Base-by-base conservation (phyloP, 1,140 invertebrate species). In the Watersipora subatra region DNA sequence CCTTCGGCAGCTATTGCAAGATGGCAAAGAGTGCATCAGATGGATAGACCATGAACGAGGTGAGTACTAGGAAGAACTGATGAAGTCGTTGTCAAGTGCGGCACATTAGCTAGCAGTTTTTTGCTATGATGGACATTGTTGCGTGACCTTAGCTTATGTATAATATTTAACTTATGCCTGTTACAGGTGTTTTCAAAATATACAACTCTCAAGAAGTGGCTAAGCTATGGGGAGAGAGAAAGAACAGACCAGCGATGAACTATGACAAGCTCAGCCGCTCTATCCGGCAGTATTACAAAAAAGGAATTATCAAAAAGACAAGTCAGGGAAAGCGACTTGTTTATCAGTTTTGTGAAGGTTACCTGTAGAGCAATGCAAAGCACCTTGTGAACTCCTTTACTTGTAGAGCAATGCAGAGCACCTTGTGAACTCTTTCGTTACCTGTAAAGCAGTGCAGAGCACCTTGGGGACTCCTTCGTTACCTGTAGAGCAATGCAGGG, bases 291-390 rank as follows among this genome's bases (percentile, higher is more conserved):
- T 99, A 99, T 82, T 99, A 99, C 85, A 97, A 98, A 81, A 99
- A 99, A 80, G 93, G 93, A 57, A 99, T 99, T 80, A 99, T 99
- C 91, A 96, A 96, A 84, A 99, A 99, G 80, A 98, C 96, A 1
- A 92, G 96, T 75, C 84, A 95, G 46, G 95, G 93, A 66, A 96
- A 99, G 82, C 86, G 96, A 75, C 85, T 99, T 67, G 96, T 99
- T 59, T 99, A 99, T 80, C 95, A 98, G 81, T 99, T 99, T 79
- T 97, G 93, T 78, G 89, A 92, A 79, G 91, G 92, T 2, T 97
- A 96, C 80, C 30, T 68, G 58, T 69, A n/a, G n/a, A n/a, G 7
- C 34, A n/a, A n/a, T n/a, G n/a, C n/a, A 46, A 46, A n/a, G 34
- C 34, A 12, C 7, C n/a, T 46, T 12, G n/a, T 46, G 34, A 46